Evolutionary conservation across 1,140 invertebrate species (phyloP), one percentile per base, ranked within the genome.

Genomic region (Formica selysi): DNA sequence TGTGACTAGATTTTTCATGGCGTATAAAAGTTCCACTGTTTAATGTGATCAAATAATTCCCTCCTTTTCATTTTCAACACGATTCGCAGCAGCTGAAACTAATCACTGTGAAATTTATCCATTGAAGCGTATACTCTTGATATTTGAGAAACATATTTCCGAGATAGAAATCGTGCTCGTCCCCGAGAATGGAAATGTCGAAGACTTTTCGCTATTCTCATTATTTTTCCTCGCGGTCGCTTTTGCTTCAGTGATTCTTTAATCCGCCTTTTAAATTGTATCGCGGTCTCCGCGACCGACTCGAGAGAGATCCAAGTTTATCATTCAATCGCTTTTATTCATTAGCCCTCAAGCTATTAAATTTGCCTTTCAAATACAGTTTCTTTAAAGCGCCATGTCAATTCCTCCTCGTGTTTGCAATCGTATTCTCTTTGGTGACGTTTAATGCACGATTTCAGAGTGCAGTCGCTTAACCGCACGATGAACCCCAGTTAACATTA

Each of bases 241-340:
- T 71, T 57, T 80, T 80, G 48, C 65, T 41, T 70, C 65, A 29
- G 36, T 13, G 36, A 59, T 80, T 70, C 64, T 80, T 70, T 80
- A 80, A 71, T 70, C 36, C 61, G 41, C 11, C 44, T 41, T 80
- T 71, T 32, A 71, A 70, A 70, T 80, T 71, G 48, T 80, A 29
- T 70, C 65, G 22, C 36, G 32, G 48, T 38, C 32, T 4, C 2
- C 61, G 0, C 62, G 76, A 36, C 41, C 32, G 48, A n/a, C 78
- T 80, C 65, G 48, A 29, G 48, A 0, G 16, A 51, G 48, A 67
- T 70, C 78, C 1, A 70, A 51, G 32, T 80, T 80, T 57, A 71
- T 80, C 78, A 71, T 80, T 80, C 78, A 71, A 71, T 71, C 65
- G 65, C 65, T 80, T 80, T 80, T 70, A 80, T 71, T 80, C 65